phyloP scores from a whole-genome alignment of 1,140 invertebrate genomes.

The Caenorhabditis briggsae region DNA sequence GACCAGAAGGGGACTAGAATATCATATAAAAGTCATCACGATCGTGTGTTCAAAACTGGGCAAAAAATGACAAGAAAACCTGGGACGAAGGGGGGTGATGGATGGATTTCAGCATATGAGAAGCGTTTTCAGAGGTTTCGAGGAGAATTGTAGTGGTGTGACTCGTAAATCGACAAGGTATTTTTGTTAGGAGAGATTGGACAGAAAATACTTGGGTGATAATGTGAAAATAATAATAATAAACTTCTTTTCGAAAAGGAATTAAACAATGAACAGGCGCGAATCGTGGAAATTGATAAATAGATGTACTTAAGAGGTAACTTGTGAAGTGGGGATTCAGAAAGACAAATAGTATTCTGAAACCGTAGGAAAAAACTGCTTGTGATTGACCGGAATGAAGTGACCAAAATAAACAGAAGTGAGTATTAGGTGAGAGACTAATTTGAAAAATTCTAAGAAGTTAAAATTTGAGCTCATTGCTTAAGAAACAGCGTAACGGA shows the following conservation, averaged over 20 bases:
- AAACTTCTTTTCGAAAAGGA: too few relatives aligned
- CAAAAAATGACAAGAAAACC: constrained; percentile 13
- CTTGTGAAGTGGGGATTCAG: too few relatives aligned
- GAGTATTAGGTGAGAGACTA: neutral
- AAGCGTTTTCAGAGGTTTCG: constrained; percentile 39
- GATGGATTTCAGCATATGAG: neutral
- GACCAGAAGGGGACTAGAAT: constrained; percentile 10
- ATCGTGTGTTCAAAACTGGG: neutral
- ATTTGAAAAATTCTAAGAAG: neutral
- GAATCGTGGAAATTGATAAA: too few relatives aligned
- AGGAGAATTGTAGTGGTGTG: constrained; percentile 21
- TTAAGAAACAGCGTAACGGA: neutral
- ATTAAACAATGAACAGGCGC: neutral
- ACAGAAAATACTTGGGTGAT: neutral
- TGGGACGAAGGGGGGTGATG: neutral
- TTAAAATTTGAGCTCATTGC: too few relatives aligned
- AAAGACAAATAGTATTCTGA: too few relatives aligned
- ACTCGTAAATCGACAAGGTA: constrained; percentile 51
- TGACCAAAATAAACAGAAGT: too few relatives aligned
- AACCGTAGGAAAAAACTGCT: too few relatives aligned
- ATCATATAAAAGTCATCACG: neutral
- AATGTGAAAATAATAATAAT: too few relatives aligned
- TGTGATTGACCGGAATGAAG: too few relatives aligned
- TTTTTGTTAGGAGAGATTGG: neutral
- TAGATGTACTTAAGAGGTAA: too few relatives aligned